Base-by-base conservation (phyloP, 2,888 invertebrate genomes). In the Cepaea hortensis region DNA sequence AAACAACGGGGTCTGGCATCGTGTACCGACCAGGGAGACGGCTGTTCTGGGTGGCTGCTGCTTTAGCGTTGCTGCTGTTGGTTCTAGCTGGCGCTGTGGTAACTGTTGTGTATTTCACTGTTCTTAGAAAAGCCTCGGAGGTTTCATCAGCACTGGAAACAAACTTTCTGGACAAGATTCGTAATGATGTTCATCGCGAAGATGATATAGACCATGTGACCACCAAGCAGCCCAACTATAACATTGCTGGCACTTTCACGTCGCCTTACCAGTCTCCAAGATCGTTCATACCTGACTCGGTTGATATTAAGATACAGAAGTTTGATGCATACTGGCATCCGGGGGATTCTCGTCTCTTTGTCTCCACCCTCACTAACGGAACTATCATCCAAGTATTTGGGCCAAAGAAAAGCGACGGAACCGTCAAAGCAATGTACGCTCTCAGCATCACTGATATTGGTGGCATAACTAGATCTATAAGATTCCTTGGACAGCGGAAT, bases 311-410 rank as follows among this genome's bases (percentile, higher is more conserved):
- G 18, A 86, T 89, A 61, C 86, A 87, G 68, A 85, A 82, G 50
- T 90, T 89, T 84, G 84, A 88, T 72, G 87, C 88, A 7, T 90
- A 87, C 82, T 85, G 87, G 85, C 87, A 90, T 68, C 88, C 88
- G 11, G 89, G 90, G 6, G 88, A 88, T 86, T 88, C 88, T 55
- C 86, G 89, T 1, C 81, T 90, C n/a, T 88, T 90, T 65, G 85
- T 88, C 65, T 86, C 88, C 11, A 55, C 82, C 23, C 85, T 89
- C 5, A 85, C 85, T 77, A 90, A 89, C 83, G 88, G 88, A 46
- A 87, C 88, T 2, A 70, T 83, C 2, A 81, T 90, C 20, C 84
- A 86, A 77, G 88, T 87, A 1, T 86, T 87, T 61, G 90, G 90
- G 6, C 87, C 87, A 35, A 90, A 90, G 80, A 84, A 80, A n/a